A percentile compares a stretch with the other conserved stretches of the same genome.
Conservation (phyloP, 2,888 invertebrate genomes). For the Frankliniella intonsa region DNA sequence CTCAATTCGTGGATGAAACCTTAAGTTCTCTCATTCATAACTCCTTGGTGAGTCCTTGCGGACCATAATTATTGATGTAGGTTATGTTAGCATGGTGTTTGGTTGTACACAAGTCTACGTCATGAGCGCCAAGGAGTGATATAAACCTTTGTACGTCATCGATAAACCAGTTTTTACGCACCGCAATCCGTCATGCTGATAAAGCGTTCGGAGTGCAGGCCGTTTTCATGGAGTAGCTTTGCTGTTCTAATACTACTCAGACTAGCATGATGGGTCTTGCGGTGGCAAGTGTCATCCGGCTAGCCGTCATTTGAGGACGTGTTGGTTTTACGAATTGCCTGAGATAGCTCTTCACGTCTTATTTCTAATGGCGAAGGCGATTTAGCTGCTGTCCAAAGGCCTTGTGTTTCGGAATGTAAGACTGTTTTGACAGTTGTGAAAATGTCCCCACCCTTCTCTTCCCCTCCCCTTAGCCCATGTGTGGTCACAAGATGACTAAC, state of each 20-base stretch:
- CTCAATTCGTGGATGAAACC: too few species aligned
- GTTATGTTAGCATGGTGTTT: not conserved
- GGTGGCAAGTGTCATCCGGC: not conserved
- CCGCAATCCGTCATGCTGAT: too few species aligned
- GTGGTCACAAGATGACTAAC: slow-evolving; percentile 2
- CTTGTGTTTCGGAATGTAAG: too few species aligned
- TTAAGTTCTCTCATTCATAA: too few species aligned
- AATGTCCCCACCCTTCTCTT: not conserved
- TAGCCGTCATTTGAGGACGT: too few species aligned
- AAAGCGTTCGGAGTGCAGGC: too few species aligned
- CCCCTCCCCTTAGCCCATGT: not conserved
- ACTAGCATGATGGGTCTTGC: not conserved
- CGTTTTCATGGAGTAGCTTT: too few species aligned
- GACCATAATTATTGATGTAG: not conserved
- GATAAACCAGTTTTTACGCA: not conserved
- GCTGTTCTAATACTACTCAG: too few species aligned
- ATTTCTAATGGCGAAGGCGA: too few species aligned
- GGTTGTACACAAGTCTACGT: slow-evolving; percentile 18
- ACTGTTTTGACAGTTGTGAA: too few species aligned
- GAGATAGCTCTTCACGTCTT: too few species aligned
- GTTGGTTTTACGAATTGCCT: not conserved
- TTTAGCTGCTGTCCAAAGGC: too few species aligned
- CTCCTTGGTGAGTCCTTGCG: not conserved
- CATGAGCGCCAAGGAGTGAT: not conserved
- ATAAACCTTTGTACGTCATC: not conserved